Base-by-base conservation (phyloP, 2,797 vertebrate species). In the Mormyrops boulengeri region DNA sequence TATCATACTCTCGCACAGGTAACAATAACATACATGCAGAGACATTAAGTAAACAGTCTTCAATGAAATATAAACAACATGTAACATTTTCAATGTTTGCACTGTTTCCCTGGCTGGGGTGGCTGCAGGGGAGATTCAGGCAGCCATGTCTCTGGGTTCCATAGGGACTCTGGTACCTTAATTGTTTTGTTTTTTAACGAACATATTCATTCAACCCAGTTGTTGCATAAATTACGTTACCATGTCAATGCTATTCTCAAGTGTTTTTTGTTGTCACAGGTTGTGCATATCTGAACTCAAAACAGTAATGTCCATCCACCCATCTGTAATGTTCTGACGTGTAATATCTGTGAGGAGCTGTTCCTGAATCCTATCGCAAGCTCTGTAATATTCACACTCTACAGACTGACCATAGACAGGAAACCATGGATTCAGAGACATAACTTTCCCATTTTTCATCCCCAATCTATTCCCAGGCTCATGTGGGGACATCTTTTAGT, bases 1-100 rank as follows among this genome's bases (percentile, higher is more conserved):
- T 60, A 77, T 88, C 34, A 60, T 6, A 47, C 38, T 34, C 52
- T 22, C 26, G 22, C 85, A 90, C 85, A 57, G 12, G 38, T 69
- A 88, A 44, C 60, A 89, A 85, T 85, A 22, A 87, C 55, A 84
- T 34, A 60, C 34, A 49, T 22, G 41, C 55, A 85, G 9, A 89
- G 30, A 87, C 86, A 66, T 66, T 53, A 73, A 50, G 47, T 22
- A 44, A 47, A 73, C 52, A 38, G 38, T 8, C n/a, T 9, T 8
- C n/a, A 44, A 4, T 47, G 82, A 49, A 85, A 49, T 55, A 87
- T 55, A 30, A 87, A 87, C 52, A 55, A 19, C 34, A 34, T 38
- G 30, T 19, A 87, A 30, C 49, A 87, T 34, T 57, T 34, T 87
- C 19, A 87, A 38, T 2, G 22, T 85, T 87, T 87, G 22, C 49